Conservation (phyloP, 2,888 invertebrate genomes). For the Zygogramma bicolorata region DNA sequence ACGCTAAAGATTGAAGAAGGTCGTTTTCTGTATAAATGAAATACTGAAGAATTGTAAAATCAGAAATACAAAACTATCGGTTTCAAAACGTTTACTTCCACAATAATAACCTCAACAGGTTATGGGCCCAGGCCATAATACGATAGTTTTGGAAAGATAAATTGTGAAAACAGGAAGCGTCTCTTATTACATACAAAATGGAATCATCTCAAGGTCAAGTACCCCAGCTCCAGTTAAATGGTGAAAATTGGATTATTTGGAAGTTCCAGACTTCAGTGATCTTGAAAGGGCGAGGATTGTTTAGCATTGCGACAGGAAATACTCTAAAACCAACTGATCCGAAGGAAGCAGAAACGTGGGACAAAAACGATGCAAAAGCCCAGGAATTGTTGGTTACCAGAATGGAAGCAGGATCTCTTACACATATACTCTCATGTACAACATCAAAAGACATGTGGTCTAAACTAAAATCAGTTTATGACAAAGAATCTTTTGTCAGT, state of each 20-base stretch:
- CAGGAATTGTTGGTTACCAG: slow-evolving; percentile 28
- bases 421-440: slow-evolving; percentile 39
- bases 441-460: slow-evolving; percentile 43
- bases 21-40: too few relatives aligned
- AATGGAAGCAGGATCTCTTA: slow-evolving; percentile 39
- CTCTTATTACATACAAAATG: background rate
- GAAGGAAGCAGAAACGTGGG: slow-evolving; percentile 33
- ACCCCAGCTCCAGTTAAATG: background rate
- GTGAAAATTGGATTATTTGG: slow-evolving; percentile 41
- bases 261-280: slow-evolving; percentile 37
- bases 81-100: too few relatives aligned
- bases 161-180: too few relatives aligned
- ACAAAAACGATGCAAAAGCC: slow-evolving; percentile 45
- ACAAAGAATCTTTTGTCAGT: slow-evolving; percentile 36
- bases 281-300: slow-evolving; percentile 20
- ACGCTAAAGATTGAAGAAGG: too few relatives aligned
- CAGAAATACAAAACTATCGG: too few relatives aligned
- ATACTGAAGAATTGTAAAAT: too few relatives aligned
- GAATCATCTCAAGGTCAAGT: too few relatives aligned
- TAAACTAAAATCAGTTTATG: slow-evolving; percentile 43
- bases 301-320: slow-evolving; percentile 17
- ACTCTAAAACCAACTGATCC: slow-evolving; percentile 13
- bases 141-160: too few relatives aligned
- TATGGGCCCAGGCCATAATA: background rate
- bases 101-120: too few relatives aligned